Evolutionary conservation across 2,113 vertebrate genomes (phyloP), one percentile per base, ranked within the genome.

Genomic region (Alethe castanea): DNA sequence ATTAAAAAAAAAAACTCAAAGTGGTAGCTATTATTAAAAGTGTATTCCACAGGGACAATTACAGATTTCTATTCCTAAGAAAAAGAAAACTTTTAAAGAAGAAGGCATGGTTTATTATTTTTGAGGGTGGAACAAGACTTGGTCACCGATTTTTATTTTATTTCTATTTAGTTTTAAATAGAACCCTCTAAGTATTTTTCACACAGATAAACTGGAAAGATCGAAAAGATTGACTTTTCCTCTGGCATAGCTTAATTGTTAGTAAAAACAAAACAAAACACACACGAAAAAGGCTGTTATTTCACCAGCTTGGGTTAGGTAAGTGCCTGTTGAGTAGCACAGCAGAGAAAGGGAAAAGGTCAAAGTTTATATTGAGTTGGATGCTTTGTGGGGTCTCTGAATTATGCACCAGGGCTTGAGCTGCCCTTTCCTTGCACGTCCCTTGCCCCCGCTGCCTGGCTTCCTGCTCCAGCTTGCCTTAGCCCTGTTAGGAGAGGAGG

Each of bases 311-410:
- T 95, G 85, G 70, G 45, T 88, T 73, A 52, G 36, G 45, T 80
- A 91, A 89, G 78, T 76, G 94, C 87, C 93, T 93, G 59, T 95
- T 93, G 88, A 60, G 70, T 72, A 69, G 93, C 85, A 93, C 25
- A 86, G 91, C n/a, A 77, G 48, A 96, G 86, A 77, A 89, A 95
- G 76, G 60, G 54, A 89, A 91, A 94, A 93, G 83, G 90, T 94
- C 65, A 94, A 85, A 95, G 93, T 95, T 97, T 95, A 91, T 56
- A 81, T 19, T 69, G 84, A 87, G 52, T 70, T 45, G 19, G 6
- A 35, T 90, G 84, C 57, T 86, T 96, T 45, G 72, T 14, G 28
- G 24, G 59, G 61, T 97, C 74, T 78, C 42, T 48, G 65, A 94
- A 61, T 84, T 81, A 94, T 56, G 73, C 69, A 38, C 65, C 26